phyloP scores from a whole-genome alignment of 2,888 invertebrate species.

The Hetaerina titia region DNA sequence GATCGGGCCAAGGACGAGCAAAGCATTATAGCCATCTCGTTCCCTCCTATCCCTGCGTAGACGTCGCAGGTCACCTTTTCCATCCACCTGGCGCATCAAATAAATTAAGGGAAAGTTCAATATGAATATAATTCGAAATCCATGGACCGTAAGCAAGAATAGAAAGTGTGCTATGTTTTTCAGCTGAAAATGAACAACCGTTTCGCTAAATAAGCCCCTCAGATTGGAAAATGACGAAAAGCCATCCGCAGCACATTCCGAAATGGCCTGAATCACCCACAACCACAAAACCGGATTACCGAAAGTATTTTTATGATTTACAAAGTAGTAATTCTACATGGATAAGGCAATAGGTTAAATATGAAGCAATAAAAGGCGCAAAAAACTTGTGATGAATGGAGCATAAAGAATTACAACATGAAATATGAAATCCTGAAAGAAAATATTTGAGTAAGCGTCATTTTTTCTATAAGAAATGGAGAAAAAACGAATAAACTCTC shows the following conservation, averaged over 20 bases:
- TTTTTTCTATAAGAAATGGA: too few relatives aligned
- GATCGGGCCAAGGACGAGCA: background rate
- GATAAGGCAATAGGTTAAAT: too few relatives aligned
- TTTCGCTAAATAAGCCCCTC: background rate
- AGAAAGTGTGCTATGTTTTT: background rate
- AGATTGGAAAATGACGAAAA: background rate
- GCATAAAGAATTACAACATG: too few relatives aligned
- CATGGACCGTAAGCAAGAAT: background rate
- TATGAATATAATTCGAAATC: background rate
- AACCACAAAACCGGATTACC: too few relatives aligned
- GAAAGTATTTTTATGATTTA: too few relatives aligned
- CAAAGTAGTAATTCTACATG: too few relatives aligned
- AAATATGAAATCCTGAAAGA: too few relatives aligned
- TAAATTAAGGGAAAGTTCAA: background rate
- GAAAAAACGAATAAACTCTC: too few relatives aligned
- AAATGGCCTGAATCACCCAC: too few relatives aligned
- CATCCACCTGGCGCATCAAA: background rate
- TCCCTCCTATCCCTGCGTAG: background rate
- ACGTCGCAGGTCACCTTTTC: background rate
- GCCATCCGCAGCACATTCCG: background rate
- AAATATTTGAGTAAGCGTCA: too few relatives aligned
- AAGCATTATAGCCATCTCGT: background rate
- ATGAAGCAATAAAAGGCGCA: too few relatives aligned
- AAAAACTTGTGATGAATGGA: too few relatives aligned
- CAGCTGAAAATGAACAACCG: background rate